Percentiles rank a stretch among this genome's conserved stretches.
Conservation (phyloP, 1,140 invertebrate species). For the Drosophila bocqueti region DNA sequence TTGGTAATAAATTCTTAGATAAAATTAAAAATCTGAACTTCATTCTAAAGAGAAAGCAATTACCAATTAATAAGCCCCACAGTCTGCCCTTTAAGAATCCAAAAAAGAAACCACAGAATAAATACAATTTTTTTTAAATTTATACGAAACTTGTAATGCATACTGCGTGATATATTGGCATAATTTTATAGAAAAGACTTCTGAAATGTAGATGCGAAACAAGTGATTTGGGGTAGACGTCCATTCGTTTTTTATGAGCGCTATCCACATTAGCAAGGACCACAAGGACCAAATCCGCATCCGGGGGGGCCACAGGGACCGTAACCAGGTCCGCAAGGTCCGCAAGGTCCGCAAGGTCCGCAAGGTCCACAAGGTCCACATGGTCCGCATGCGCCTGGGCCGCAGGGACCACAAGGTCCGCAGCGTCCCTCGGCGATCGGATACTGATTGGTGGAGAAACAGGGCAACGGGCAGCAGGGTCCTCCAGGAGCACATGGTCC, state of each 20-base stretch:
- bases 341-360: conserved; percentile 55
- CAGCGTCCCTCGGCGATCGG: conserved; percentile 72
- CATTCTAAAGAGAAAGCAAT: neutral
- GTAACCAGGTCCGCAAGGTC: conserved; percentile 58
- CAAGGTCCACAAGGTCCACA: conserved; percentile 55
- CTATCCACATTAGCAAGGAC: conserved; percentile 25
- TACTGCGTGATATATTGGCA: neutral
- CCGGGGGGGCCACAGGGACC: conserved; percentile 50
- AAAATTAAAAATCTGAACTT: neutral
- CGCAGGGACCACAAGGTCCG: conserved; percentile 24
- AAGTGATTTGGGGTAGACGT: neutral
- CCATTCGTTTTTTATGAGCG: neutral
- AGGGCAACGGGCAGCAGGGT: conserved; percentile 68
- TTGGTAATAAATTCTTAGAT: neutral
- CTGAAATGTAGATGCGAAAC: conserved; percentile 8
- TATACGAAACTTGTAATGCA: conserved; percentile 32
- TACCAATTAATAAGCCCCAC: neutral
- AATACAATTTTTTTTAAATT: conserved; percentile 17
- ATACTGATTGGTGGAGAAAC: conserved; percentile 76
- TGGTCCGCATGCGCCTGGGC: conserved; percentile 15
- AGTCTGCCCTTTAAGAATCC: neutral
- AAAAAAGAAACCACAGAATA: neutral
- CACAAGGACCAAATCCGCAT: conserved; percentile 37
- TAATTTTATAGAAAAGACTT: conserved; percentile 15
- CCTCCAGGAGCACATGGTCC: conserved; percentile 68